Evolutionary conservation across 2,797 vertebrate genomes (phyloP).

Genomic region (Acanthurus leucopareius): DNA sequence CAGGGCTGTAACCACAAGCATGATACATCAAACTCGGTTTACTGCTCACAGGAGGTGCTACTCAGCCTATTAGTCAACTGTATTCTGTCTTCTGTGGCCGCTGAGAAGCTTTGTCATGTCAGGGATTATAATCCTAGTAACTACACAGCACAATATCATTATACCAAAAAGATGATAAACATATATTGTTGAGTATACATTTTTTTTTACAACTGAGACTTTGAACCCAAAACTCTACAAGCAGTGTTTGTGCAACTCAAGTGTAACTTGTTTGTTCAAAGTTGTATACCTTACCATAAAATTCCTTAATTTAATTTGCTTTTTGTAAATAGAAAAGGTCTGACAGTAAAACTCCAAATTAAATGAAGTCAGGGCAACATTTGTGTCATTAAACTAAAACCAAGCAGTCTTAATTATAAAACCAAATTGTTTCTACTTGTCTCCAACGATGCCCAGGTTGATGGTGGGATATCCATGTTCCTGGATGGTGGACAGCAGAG

Average conservation of each 20-base stretch:
- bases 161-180: neutral
- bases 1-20: constrained; percentile 87
- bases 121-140: too few species aligned
- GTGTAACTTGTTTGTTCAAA: neutral
- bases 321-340: neutral
- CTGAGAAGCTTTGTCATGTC: too few species aligned
- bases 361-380: neutral
- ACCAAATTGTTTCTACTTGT: constrained; percentile 85
- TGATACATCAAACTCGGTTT: constrained; percentile 2
- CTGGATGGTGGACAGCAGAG: constrained; percentile 97
- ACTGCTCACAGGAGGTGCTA: neutral
- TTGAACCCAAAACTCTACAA: neutral
- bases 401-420: neutral
- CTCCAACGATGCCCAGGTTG: constrained; percentile 98
- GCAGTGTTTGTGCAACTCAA: neutral
- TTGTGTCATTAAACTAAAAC: neutral
- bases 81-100: too few species aligned
- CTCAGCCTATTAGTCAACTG: neutral
- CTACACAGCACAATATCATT: too few species aligned
- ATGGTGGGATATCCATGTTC: constrained; percentile 99
- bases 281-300: neutral
- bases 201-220: neutral
- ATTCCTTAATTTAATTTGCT: neutral
- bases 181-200: neutral
- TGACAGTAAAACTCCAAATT: neutral